phyloP scores from a whole-genome alignment of 2,113 vertebrate species.

The Himantopus leucocephalus region DNA sequence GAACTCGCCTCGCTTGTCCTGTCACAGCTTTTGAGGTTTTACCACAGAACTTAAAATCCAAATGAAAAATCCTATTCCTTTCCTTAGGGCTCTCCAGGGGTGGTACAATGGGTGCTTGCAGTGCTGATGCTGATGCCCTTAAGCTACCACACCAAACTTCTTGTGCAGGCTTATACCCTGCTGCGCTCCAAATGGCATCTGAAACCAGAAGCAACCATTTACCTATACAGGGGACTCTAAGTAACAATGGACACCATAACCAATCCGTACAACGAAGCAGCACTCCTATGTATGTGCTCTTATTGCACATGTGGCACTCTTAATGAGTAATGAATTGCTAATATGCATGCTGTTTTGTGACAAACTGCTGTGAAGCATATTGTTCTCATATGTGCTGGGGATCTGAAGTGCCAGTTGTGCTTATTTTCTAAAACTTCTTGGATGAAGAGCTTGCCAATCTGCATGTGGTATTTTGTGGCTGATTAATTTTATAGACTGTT shows the following conservation, averaged over 20 bases:
- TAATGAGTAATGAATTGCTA: neutral
- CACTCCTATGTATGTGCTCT: neutral
- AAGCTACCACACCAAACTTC: neutral
- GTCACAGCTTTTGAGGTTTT: neutral
- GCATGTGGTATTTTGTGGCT: neutral
- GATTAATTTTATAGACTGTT: slow-evolving; percentile 27
- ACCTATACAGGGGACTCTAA: neutral
- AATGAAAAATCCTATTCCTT: neutral
- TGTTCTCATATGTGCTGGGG: neutral
- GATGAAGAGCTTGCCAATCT: neutral
- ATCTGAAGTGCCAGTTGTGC: neutral
- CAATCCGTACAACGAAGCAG: neutral
- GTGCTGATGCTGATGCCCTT: neutral
- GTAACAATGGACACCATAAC: neutral
- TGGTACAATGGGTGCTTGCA: neutral
- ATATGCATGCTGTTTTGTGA: neutral
- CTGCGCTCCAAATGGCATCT: neutral
- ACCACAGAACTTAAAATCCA: neutral
- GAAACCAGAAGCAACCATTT: neutral
- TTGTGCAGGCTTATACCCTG: neutral
- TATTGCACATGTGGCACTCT: neutral
- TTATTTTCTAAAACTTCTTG: neutral
- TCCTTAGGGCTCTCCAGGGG: neutral
- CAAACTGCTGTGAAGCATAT: neutral
- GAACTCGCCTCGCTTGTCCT: neutral